Evolutionary conservation across 1,140 invertebrate species (phyloP).

Genomic region (Hormaphis cornu): DNA sequence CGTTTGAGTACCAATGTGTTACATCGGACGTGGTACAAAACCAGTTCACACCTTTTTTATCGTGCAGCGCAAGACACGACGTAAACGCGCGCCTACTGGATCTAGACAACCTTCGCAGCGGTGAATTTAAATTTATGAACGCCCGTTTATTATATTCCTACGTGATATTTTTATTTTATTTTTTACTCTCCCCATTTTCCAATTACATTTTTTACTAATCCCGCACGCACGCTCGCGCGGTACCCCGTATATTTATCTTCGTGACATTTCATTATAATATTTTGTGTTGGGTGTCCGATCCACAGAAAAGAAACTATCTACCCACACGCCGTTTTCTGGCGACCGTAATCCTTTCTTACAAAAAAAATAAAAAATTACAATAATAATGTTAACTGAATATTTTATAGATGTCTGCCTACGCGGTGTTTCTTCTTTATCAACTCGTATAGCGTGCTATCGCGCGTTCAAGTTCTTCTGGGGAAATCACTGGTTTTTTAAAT

Average conservation of each 20-base stretch:
- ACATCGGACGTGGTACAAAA: slow-evolving; percentile 16
- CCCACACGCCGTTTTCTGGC: slow-evolving; percentile 10
- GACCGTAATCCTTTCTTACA: slow-evolving; percentile 14
- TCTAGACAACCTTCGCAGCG: slow-evolving; percentile 28
- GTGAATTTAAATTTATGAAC: slow-evolving; percentile 31
- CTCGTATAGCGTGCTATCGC: neutral
- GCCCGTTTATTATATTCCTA: slow-evolving; percentile 21
- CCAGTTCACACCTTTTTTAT: slow-evolving; percentile 32
- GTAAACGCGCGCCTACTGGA: slow-evolving; percentile 13
- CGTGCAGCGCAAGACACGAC: slow-evolving; percentile 18
- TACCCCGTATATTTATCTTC: slow-evolving; percentile 29
- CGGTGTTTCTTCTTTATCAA: neutral
- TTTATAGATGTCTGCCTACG: too few relatives aligned
- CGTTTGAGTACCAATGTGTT: slow-evolving; percentile 23
- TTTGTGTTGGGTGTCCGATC: slow-evolving; percentile 18
- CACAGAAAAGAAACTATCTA: neutral
- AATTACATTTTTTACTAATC: slow-evolving; percentile 28
- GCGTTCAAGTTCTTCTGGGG: neutral
- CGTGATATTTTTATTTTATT: slow-evolving; percentile 13
- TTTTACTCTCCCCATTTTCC: slow-evolving; percentile 15
- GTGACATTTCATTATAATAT: slow-evolving; percentile 28
- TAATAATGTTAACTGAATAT: neutral
- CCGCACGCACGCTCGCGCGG: slow-evolving; percentile 8
- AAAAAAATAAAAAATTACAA: neutral
- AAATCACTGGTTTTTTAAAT: too few relatives aligned